Base-by-base conservation (phyloP, 2,113 vertebrate species). In the Brachyhypopomus occidentalis region DNA sequence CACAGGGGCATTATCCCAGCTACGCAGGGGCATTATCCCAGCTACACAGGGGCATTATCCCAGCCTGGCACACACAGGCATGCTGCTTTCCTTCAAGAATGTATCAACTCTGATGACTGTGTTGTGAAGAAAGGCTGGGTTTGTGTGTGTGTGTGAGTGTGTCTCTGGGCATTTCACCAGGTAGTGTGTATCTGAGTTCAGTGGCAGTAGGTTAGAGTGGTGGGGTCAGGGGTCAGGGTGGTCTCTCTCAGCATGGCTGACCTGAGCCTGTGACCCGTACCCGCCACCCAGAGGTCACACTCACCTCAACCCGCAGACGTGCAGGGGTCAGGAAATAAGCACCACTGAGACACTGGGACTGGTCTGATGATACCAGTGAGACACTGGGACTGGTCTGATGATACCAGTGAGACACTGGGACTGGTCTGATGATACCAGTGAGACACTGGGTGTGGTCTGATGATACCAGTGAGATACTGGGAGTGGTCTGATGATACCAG, bases 121-220 rank as follows among this genome's bases (percentile, higher is more conserved):
- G 5, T 41, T 41, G 41, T 41, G 2, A 41, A 41, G 41, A 6
- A 58, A 17, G 56, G 3, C 56, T 60, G 58, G 19, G 45, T 52
- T 12, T 52, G 45, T 14, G 45, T 52, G 45, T 77, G 55, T 63
- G 38, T n/a, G 38, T 7, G 27, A 19, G 63, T 5, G 59, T 2
- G 6, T 59, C 16, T 75, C 25, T 36, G 19, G 67, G 67, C 48
- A 77, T 87, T 80, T 5, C 3, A 55, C 2, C 16, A 23, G 45
- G 41, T 48, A 2, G 11, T 41, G 60, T 67, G 48, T 45, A 45
- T 62, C 8, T 27, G 41, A 7, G n/a, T 76, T n/a, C 72, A 64
- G 25, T 71, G 67, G 41, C 67, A 79, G 7, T 34, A 72, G 67
- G 78, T 72, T 56, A 79, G 72, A 79, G 67, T 38, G 56, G 2